Evolutionary conservation across 1,140 invertebrate species (phyloP), one percentile per base, ranked within the genome.

Genomic region (Pseudomyrmex pallidus): DNA sequence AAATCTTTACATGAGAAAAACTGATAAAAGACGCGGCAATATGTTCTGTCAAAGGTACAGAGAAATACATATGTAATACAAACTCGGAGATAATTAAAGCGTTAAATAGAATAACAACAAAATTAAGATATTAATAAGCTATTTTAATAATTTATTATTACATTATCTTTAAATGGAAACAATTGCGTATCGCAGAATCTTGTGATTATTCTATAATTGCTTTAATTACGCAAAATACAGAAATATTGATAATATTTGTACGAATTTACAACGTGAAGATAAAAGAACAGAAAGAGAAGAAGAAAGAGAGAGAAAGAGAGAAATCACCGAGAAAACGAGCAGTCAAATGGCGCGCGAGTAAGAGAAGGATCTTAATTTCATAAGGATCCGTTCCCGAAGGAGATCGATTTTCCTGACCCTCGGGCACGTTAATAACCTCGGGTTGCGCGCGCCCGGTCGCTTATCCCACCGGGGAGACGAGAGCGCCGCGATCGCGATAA

Each of bases 341-440:
- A 67, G 73, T 44, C 52, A 59, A 48, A 80, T 80, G 61, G 63
- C 48, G 63, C 59, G 63, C 64, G 15, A 20, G 20, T 13, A 64
- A 46, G 57, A 25, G 73, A 62, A 74, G 77, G 83, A 85, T 85
- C 83, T 82, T 85, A 85, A 85, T 85, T 85, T 85, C 68, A 85
- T 85, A 82, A 82, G 74, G 77, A 85, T 85, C 83, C 83, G 78
- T 85, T 85, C 77, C 83, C 83, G 78, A 82, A 82, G 78, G 77
- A 85, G 83, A 85, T 85, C 83, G 83, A 85, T 85, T 70, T 72
- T 74, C 78, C 83, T 84, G 76, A 85, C 83, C 83, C 83, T 85
- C 76, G 78, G 77, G 77, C 80, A 85, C 83, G 83, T 85, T 85
- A 85, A 85, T 82, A 85, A 82, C 67, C 68, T 22, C 83, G 54